Conservation (phyloP, 1,140 invertebrate species). For the Drosophila repletoides region DNA sequence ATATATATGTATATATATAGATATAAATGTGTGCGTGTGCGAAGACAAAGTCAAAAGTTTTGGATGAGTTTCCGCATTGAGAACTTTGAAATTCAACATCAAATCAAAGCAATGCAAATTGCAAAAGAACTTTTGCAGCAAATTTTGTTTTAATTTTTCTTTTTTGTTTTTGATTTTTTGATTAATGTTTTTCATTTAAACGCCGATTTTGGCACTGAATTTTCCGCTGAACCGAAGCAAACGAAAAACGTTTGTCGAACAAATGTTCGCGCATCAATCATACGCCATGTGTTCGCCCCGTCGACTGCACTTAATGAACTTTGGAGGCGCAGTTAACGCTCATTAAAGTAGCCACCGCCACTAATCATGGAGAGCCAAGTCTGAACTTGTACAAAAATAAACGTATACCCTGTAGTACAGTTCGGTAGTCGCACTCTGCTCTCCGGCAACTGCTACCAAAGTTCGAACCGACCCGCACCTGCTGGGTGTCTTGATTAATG, state of each 20-base stretch:
- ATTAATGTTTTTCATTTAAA: slow-evolving; percentile 44
- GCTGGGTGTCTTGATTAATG: slow-evolving; percentile 78
- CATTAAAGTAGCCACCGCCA: slow-evolving; percentile 76
- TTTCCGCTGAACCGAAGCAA: slow-evolving; percentile 31
- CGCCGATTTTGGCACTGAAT: slow-evolving; percentile 61
- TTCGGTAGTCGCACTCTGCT: slow-evolving; percentile 62
- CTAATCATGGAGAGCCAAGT: slow-evolving; percentile 58
- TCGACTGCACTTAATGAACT: slow-evolving; percentile 75
- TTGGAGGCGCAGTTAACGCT: slow-evolving; percentile 76
- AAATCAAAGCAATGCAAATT: slow-evolving; percentile 49
- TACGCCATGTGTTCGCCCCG: slow-evolving; percentile 42
- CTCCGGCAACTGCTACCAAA: slow-evolving; percentile 51
- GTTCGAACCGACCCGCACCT: slow-evolving; percentile 60
- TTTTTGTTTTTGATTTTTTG: slow-evolving; percentile 21
- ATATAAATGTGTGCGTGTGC: slow-evolving; percentile 36
- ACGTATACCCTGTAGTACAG: slow-evolving; percentile 61
- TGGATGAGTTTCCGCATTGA: slow-evolving; percentile 71
- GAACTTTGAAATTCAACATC: slow-evolving; percentile 13
- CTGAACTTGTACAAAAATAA: slow-evolving; percentile 3
- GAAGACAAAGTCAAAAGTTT: slow-evolving; percentile 24
- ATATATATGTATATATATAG: background rate
- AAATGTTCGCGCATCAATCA: slow-evolving; percentile 68
- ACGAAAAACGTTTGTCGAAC: slow-evolving; percentile 18
- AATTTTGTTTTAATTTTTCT: slow-evolving; percentile 2
- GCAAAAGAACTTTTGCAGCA: slow-evolving; percentile 15